Base-by-base conservation (phyloP, 2,888 invertebrate genomes). In the Agriopis aurantiaria region DNA sequence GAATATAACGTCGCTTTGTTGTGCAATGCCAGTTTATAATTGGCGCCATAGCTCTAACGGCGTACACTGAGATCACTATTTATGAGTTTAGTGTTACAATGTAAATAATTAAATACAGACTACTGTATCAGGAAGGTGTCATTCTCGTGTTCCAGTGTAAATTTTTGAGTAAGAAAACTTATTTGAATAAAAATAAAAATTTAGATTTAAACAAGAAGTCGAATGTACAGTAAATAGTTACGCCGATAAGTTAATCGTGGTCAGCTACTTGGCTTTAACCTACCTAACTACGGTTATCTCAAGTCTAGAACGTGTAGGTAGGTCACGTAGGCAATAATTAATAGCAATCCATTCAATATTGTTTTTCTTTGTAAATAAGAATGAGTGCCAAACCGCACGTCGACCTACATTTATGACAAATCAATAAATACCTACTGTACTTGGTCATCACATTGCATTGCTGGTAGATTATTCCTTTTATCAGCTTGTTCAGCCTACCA, bases 271-370 rank as follows among this genome's bases (percentile, higher is more conserved):
- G 68, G 75, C 73, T 75, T 73, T 49, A 76, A 80, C 61, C 77
- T 40, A 57, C 78, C 75, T 75, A 74, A 73, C 59, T 62, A 62
- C 65, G 64, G 65, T 72, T 80, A 80, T 82, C 83, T 77, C 83
- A 90, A 88, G 78, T 70, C 67, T 73, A 61, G 69, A 72, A 85
- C 83, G 88, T 88, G 89, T 85, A 85, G 88, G 88, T 91, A 91
- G 92, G 92, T 92, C 92, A 91, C 90, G 92, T 91, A 88, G 81
- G 80, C 83, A 82, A 68, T 66, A 59, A 52, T 68, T 57, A 73
- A 70, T 71, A 60, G 52, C 65, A 71, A 71, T 62, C 53, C n/a
- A 64, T 71, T 56, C 63, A 73, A 70, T 70, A 69, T 72, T 74
- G 68, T 77, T 77, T 70, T 61, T 63, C 67, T 70, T 56, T 46